Percentiles rank a stretch among this genome's conserved stretches.
phyloP scores from a whole-genome alignment of 2,797 vertebrate species.

The Leucoraja ocellata region DNA sequence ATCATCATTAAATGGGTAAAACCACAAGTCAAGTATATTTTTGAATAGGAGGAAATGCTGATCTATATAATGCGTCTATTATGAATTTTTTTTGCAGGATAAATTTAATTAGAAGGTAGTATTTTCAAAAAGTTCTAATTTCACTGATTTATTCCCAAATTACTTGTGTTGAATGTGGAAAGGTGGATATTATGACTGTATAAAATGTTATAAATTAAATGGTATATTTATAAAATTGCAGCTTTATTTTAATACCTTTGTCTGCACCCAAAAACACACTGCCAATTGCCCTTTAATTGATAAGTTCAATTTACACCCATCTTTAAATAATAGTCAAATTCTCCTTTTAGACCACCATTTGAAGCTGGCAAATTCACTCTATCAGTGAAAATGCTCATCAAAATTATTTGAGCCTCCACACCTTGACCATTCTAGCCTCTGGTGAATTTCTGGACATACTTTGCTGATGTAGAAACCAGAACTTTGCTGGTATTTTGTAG shows the following conservation, averaged over 20 bases:
- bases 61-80: not conserved
- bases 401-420: not conserved
- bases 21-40: not conserved
- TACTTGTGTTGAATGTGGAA: too few species aligned
- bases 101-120: not conserved
- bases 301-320: not conserved
- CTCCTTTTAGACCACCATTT: not conserved
- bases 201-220: not conserved
- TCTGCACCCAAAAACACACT: not conserved
- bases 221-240: not conserved
- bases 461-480: not conserved
- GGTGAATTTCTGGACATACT: not conserved
- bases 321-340: not conserved
- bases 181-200: not conserved
- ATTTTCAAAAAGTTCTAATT: not conserved
- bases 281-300: not conserved
- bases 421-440: not conserved
- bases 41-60: not conserved
- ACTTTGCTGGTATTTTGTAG: not conserved
- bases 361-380: not conserved
- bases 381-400: not conserved
- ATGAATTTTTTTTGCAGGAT: not conserved
- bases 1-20: conserved; percentile 52
- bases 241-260: not conserved
- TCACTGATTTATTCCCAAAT: not conserved